Percentiles rank a stretch among this genome's conserved stretches.
Evolutionary conservation across 1,140 invertebrate species (phyloP).

Genomic region (Tetranychus cinnabarinus): DNA sequence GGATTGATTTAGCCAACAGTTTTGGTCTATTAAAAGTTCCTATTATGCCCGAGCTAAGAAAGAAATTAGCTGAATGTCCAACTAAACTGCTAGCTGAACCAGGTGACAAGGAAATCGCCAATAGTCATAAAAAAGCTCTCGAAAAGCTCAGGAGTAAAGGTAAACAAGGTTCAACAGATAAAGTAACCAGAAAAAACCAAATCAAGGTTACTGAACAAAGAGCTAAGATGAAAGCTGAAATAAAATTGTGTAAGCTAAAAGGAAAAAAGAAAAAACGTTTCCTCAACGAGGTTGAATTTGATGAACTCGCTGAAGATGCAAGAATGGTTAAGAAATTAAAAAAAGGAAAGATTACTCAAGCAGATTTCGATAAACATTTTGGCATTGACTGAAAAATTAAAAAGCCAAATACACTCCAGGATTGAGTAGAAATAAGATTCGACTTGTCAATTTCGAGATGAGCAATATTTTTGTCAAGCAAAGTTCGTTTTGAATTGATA

Average conservation of each 20-base stretch:
- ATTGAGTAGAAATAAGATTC: too few species aligned
- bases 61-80: constrained; percentile 38
- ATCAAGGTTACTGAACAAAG: constrained; percentile 43
- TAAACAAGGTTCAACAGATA: background rate
- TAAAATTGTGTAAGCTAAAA: background rate
- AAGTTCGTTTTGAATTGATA: too few species aligned
- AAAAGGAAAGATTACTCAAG: constrained; percentile 37
- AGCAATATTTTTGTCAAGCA: too few species aligned
- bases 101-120: constrained; percentile 34
- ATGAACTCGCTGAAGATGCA: constrained; percentile 39
- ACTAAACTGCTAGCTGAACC: constrained; percentile 38
- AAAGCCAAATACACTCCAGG: too few species aligned
- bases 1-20: constrained; percentile 56
- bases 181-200: constrained; percentile 29
- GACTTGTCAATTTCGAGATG: too few species aligned
- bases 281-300: background rate
- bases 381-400: background rate
- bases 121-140: constrained; percentile 35
- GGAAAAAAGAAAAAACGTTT: constrained; percentile 1
- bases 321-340: constrained; percentile 66
- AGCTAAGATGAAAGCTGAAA: constrained; percentile 18
- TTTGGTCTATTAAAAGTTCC: constrained; percentile 76
- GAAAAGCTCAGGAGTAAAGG: constrained; percentile 13
- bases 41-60: constrained; percentile 78
- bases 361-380: constrained; percentile 10